Evolutionary conservation across 2,797 vertebrate genomes (phyloP), one percentile per base, ranked within the genome.

Genomic region (Denticeps clupeoides): DNA sequence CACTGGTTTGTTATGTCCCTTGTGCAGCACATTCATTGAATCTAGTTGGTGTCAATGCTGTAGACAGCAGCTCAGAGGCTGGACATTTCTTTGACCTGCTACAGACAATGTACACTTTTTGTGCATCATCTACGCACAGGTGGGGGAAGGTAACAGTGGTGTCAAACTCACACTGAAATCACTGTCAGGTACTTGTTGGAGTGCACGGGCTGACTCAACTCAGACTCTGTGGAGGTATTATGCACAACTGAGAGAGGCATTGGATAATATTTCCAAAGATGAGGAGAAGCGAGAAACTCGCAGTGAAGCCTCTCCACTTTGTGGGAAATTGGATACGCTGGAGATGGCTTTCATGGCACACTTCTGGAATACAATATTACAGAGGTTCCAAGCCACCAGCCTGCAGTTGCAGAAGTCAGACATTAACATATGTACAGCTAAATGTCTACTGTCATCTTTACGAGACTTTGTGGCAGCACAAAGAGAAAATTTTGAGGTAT

Each of bases 301-400:
- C 5, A 28, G 27, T 7, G 27, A 28, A 28, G 7, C 27, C 7
- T 28, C 27, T 28, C 27, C 27, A 22, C 27, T 19, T 11, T 32
- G 29, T n/a, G 29, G 10, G 28, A 47, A 31, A 8, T n/a, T 15
- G n/a, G 45, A 47, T 28, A 47, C 13, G 1, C 12, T 47, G 15
- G 45, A 47, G 45, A 47, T 47, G 28, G 28, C 45, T 8, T 47
- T 32, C 45, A 22, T 32, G 27, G 45, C 19, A 12, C 3, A 33
- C 22, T 33, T 35, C 21, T 31, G 41, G 24, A 13, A 45, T 28
- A 29, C 12, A 13, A 46, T 32, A 32, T 9, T 32, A 21, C 15
- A 41, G 25, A 28, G 45, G 35, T 54, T 54, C 42, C 48, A 51
- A 26, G 42, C 35, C 33, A 57, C 55, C n/a, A 57, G 49, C 35